Base-by-base conservation (phyloP, 2,888 invertebrate genomes). In the Camptogramma bilineatum region DNA sequence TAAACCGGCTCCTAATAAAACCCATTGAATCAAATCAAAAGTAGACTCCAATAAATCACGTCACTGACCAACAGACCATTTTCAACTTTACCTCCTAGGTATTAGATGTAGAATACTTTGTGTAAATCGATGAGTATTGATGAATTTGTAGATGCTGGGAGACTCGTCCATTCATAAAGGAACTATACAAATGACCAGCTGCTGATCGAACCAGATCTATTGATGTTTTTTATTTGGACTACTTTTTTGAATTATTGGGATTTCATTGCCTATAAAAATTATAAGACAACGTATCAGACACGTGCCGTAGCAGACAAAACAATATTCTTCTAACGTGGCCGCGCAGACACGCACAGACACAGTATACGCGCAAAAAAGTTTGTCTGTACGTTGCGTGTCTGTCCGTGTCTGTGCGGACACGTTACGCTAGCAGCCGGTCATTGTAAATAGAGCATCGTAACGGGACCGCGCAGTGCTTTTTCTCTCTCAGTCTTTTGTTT, bases 21-120 rank as follows among this genome's bases (percentile, higher is more conserved):
- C 80, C 84, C 82, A 90, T 90, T 91, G 87, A 90, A 88, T 90
- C 86, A 86, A 86, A 89, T 86, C 85, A 82, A 75, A 77, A 80
- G 85, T 83, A n/a, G n/a, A 82, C 68, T 75, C 73, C 66, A 62
- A 66, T 69, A 71, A 71, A 68, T 69, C 63, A 63, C 58, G 65
- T 61, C 31, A 28, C 46, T 52, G 10, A 19, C 46, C 47, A 21
- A 13, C 58, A 58, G 52, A 44, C 47, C 13, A 58, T 28, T 52
- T 13, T 51, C 39, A 28, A n/a, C 58, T n/a, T n/a, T 66, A 59
- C 47, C 16, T 18, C 17, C 0, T 5, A n/a, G 47, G 3, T 1
- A 2, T 54, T 62, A 47, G 28, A 54, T 24, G 4, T 28, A 39
- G 47, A 62, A 42, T 54, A 19, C 47, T n/a, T 10, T 62, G 51